These are phyloP conservation scores for Trissolcus basalis DNA, from an alignment of 1,140 invertebrate genomes.

Conservation along the genomic window DNA sequence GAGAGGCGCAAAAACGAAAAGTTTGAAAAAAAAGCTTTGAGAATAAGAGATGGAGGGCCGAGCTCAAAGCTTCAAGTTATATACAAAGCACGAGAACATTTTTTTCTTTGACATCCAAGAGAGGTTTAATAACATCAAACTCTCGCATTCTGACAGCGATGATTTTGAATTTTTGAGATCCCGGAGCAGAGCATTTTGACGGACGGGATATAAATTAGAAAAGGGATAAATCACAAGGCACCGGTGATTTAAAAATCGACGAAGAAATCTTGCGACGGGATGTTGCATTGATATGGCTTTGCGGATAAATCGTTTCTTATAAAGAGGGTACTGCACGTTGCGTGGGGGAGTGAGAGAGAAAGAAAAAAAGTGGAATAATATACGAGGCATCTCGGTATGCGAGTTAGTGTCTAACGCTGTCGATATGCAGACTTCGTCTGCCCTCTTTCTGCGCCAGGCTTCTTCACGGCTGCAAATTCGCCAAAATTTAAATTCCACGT, in stretches of 20 bases:
- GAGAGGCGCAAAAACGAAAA: slow-evolving; percentile 9
- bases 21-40: slow-evolving; percentile 6
- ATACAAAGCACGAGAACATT: slow-evolving; percentile 16
- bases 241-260: slow-evolving; percentile 46
- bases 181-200: slow-evolving; percentile 6
- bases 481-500: slow-evolving; percentile 70
- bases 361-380: slow-evolving; percentile 63
- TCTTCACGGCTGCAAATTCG: slow-evolving; percentile 65
- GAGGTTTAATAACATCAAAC: slow-evolving; percentile 6
- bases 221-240: slow-evolving; percentile 23
- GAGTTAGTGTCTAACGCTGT: slow-evolving; percentile 66
- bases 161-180: slow-evolving; percentile 13
- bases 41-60: slow-evolving; percentile 16
- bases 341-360: slow-evolving; percentile 21
- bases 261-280: slow-evolving; percentile 31
- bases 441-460: slow-evolving; percentile 31
- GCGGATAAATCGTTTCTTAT: slow-evolving; percentile 57
- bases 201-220: slow-evolving; percentile 20
- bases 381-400: slow-evolving; percentile 68
- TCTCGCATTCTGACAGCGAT: background rate
- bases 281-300: slow-evolving; percentile 52
- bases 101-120: slow-evolving; percentile 4
- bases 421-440: slow-evolving; percentile 67
- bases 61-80: slow-evolving; percentile 13
- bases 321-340: slow-evolving; percentile 54